Percentiles rank a stretch among this genome's conserved stretches.
Evolutionary conservation across 2,113 vertebrate genomes (phyloP).

Genomic region (Abramis brama): DNA sequence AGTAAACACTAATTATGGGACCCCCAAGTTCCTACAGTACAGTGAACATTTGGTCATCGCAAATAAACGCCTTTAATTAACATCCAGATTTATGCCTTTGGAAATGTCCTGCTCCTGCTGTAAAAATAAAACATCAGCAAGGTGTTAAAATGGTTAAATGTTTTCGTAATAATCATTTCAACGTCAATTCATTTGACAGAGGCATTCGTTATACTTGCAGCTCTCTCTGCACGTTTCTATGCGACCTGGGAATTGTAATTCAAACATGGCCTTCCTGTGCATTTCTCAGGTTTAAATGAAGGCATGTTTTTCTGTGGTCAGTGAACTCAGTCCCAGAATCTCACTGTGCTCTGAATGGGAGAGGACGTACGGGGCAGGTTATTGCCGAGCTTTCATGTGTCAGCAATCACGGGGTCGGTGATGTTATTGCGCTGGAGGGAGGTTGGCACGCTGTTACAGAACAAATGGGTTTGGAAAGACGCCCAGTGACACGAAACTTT

Average conservation of each 20-base stretch:
- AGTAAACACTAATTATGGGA: not conserved
- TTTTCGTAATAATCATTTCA: slow-evolving; percentile 41
- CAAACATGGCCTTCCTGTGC: slow-evolving; percentile 36
- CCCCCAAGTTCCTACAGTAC: not conserved
- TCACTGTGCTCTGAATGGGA: slow-evolving; percentile 1
- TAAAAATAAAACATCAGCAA: slow-evolving; percentile 39
- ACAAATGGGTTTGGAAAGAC: slow-evolving; percentile 57
- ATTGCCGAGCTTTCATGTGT: slow-evolving; percentile 55
- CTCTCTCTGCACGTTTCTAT: slow-evolving; percentile 20
- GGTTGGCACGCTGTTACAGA: slow-evolving; percentile 53
- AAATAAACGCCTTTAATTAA: slow-evolving; percentile 47
- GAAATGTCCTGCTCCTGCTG: slow-evolving; percentile 6
- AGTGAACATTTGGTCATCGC: slow-evolving; percentile 2
- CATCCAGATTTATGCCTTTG: slow-evolving; percentile 36
- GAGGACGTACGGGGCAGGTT: slow-evolving; percentile 36
- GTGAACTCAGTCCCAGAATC: slow-evolving; percentile 27
- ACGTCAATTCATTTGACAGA: slow-evolving; percentile 35
- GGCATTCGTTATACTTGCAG: slow-evolving; percentile 20
- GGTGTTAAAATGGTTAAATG: slow-evolving; percentile 44
- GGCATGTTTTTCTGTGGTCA: slow-evolving; percentile 42
- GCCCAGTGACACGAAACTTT: slow-evolving; percentile 56
- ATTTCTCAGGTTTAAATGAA: slow-evolving; percentile 39
- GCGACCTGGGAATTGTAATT: slow-evolving; percentile 24
- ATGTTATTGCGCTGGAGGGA: slow-evolving; percentile 59
- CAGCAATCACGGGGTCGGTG: slow-evolving; percentile 53